A percentile compares a stretch with the other conserved stretches of the same genome.
Evolutionary conservation across 2,113 vertebrate genomes (phyloP).

Genomic region (Ariopsis seemanni): DNA sequence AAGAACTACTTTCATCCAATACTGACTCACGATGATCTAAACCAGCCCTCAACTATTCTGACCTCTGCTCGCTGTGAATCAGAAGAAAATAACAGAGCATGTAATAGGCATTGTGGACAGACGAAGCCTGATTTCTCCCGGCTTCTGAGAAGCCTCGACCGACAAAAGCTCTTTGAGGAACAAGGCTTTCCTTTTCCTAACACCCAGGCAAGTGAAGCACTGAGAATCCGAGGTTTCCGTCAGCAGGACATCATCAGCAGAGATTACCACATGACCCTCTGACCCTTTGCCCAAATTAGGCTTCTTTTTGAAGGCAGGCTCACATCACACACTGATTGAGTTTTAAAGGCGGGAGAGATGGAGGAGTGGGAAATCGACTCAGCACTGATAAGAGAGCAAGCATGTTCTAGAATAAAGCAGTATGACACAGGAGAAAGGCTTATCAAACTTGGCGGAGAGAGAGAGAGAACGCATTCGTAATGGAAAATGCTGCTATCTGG

Average conservation of each 20-base stretch:
- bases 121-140: not conserved
- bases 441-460: not conserved
- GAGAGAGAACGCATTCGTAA: not conserved
- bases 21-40: slow-evolving; percentile 11
- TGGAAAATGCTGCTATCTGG: not conserved
- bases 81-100: slow-evolving; percentile 24
- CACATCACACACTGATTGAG: slow-evolving; percentile 64
- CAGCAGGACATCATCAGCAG: slow-evolving; percentile 72
- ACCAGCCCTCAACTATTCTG: not conserved
- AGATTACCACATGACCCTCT: slow-evolving; percentile 70
- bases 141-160: not conserved
- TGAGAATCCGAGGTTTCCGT: slow-evolving; percentile 57
- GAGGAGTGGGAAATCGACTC: not conserved
- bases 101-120: not conserved
- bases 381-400: not conserved
- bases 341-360: not conserved
- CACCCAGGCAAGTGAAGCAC: slow-evolving; percentile 11
- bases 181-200: slow-evolving; percentile 40
- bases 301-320: slow-evolving; percentile 71
- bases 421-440: not conserved
- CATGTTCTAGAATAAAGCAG: not conserved
- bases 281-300: slow-evolving; percentile 69
- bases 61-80: slow-evolving; percentile 8
- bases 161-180: slow-evolving; percentile 28
- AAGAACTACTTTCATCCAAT: slow-evolving; percentile 8